Evolutionary conservation across 2,888 invertebrate species (phyloP), one percentile per base, ranked within the genome.

Genomic region (Eurois occulta): DNA sequence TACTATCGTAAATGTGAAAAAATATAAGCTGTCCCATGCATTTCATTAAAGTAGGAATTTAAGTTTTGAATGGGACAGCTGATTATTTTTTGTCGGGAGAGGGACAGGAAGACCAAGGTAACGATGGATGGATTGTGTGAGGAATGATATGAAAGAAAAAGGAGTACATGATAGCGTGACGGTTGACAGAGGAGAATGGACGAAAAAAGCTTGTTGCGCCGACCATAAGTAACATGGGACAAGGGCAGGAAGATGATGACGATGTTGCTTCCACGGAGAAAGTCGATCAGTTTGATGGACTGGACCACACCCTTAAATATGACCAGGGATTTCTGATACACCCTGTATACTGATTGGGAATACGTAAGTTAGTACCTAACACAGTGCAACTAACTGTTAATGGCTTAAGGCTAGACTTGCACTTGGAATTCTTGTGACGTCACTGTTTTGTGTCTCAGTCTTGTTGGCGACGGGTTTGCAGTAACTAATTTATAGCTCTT

Each of bases 401-500:
- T 84, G 55, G 64, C 41, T 77, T 72, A 55, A 68, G 78, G n/a
- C 80, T 80, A 80, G 75, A 82, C 79, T 78, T 74, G 75, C 70
- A 75, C 60, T 77, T 77, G 52, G 66, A 52, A 55, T 64, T 60
- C 67, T 58, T 58, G 65, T 87, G 87, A 87, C 86, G 85, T 87
- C 87, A 87, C 64, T 41, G 2, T 21, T 24, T 43, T 64, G 52
- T 41, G 72, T 77, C 77, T 80, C 76, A 81, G 77, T 72, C 81
- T 48, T 58, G 28, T 18, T 69, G 83, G 83, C 85, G 87, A 69
- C 80, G 32, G 28, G 28, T 78, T 78, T 66, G 78, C 81, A 75
- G 75, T 83, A 75, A 80, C 66, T 13, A 64, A 78, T 83, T 83
- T 81, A 87, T 78, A 75, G 48, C 87, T 84, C 77, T 85, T 77